Percentiles rank a stretch among this genome's conserved stretches.
These are phyloP conservation scores for Spea hammondii DNA, from an alignment of 2,797 vertebrate species.

Conservation along the genomic window DNA sequence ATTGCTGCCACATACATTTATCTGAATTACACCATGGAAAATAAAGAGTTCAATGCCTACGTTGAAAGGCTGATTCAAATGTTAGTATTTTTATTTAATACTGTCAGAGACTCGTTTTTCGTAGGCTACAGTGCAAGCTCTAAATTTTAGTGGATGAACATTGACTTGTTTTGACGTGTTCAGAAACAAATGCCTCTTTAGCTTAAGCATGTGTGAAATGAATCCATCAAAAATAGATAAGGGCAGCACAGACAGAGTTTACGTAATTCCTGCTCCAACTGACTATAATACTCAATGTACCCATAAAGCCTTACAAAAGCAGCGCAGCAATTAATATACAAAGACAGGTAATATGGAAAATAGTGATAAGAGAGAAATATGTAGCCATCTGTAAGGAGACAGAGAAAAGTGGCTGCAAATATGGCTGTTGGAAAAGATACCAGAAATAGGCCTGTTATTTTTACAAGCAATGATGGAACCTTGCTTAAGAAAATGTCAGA, in stretches of 20 bases:
- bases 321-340: slow-evolving; percentile 61
- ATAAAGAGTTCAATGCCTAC: background rate
- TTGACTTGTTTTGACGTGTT: slow-evolving; percentile 54
- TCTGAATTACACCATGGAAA: background rate
- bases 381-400: slow-evolving; percentile 62
- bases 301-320: slow-evolving; percentile 53
- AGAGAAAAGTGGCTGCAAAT: slow-evolving; percentile 68
- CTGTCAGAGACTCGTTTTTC: background rate
- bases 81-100: slow-evolving; percentile 12
- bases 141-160: slow-evolving; percentile 42
- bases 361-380: slow-evolving; percentile 71
- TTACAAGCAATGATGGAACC: background rate
- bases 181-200: slow-evolving; percentile 64
- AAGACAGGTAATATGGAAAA: slow-evolving; percentile 68
- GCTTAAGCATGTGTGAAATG: slow-evolving; percentile 66
- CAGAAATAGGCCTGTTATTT: slow-evolving; percentile 53
- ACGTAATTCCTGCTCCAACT: slow-evolving; percentile 53
- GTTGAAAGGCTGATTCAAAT: background rate
- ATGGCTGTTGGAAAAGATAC: slow-evolving; percentile 61
- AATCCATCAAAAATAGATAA: slow-evolving; percentile 67
- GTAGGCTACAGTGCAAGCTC: slow-evolving; percentile 20
- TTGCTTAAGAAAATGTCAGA: slow-evolving; percentile 13
- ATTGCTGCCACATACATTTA: no score
- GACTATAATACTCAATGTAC: slow-evolving; percentile 46
- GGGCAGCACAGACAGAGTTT: slow-evolving; percentile 57